These are phyloP conservation scores for Sinelater perroti DNA, from an alignment of 2,888 invertebrate genomes.

Conservation along the genomic window DNA sequence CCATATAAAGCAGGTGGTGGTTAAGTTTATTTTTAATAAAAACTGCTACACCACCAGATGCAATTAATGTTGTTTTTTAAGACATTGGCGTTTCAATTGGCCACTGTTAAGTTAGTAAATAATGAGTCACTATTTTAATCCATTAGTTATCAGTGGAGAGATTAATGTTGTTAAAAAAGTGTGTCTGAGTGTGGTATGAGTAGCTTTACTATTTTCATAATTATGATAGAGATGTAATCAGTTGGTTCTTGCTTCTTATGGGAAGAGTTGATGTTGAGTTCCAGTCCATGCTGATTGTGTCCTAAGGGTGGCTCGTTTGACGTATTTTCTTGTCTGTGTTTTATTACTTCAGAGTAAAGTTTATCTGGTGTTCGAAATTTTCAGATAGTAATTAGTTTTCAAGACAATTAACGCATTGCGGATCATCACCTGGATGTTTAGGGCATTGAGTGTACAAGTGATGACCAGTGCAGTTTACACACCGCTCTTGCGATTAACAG, in stretches of 20 bases:
- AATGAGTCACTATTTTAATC: background rate
- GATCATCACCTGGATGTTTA: background rate
- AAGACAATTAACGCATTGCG: no score
- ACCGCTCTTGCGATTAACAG: slow-evolving; percentile 3
- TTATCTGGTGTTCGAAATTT: background rate
- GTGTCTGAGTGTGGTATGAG: background rate
- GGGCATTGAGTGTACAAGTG: slow-evolving; percentile 10
- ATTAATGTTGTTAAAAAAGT: slow-evolving; percentile 1
- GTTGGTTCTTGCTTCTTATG: slow-evolving; percentile 1
- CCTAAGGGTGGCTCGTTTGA: slow-evolving; percentile 2
- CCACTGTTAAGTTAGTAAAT: slow-evolving; percentile 3
- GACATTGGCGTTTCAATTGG: background rate
- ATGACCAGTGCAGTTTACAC: slow-evolving; percentile 4
- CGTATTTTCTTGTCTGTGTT: slow-evolving; percentile 1
- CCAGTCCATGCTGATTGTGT: slow-evolving; percentile 1
- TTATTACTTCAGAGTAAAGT: background rate
- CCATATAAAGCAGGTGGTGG: no score
- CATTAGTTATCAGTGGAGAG: slow-evolving; percentile 1
- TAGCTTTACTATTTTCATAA: slow-evolving; percentile 4
- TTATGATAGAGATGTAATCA: background rate
- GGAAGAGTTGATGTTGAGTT: background rate
- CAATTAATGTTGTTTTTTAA: background rate
- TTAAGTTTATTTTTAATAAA: background rate
- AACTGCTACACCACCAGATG: background rate
- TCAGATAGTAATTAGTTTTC: background rate